phyloP scores from a whole-genome alignment of 2,113 vertebrate genomes.

The Chascanopsetta lugubris region DNA sequence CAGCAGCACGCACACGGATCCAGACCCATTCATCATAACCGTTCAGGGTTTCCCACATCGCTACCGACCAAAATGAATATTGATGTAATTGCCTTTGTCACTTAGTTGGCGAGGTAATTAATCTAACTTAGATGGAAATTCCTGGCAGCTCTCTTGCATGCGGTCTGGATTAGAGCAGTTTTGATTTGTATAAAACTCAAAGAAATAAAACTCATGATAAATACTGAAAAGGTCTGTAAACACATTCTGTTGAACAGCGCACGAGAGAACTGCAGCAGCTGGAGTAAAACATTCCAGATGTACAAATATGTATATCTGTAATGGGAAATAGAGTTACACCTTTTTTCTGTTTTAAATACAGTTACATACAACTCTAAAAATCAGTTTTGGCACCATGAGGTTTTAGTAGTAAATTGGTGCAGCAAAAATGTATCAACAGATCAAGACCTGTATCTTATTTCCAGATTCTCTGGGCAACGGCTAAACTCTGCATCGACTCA shows the following conservation, averaged over 20 bases:
- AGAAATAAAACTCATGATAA: background rate
- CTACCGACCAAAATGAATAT: constrained; percentile 4
- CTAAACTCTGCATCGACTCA: background rate
- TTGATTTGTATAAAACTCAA: background rate
- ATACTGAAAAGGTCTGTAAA: background rate
- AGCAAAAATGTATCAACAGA: no score
- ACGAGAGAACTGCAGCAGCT: background rate
- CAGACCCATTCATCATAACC: background rate
- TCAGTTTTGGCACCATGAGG: no score
- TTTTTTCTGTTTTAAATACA: no score
- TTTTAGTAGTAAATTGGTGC: no score
- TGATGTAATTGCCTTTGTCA: constrained; percentile 9
- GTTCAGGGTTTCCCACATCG: background rate
- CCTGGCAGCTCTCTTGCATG: background rate
- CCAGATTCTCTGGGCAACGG: background rate
- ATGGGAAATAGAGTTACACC: no score
- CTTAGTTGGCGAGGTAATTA: constrained; percentile 1
- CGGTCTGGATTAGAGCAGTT: background rate
- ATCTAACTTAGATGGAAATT: background rate
- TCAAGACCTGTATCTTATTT: no score
- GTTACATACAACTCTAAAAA: no score
- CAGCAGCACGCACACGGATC: background rate
- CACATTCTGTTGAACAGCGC: background rate
- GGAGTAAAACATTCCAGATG: no score
- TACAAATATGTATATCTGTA: no score